Percentiles rank a stretch among this genome's conserved stretches.
These are phyloP conservation scores for Urophycis tenuis DNA, from an alignment of 2,797 vertebrate species.

Conservation along the genomic window DNA sequence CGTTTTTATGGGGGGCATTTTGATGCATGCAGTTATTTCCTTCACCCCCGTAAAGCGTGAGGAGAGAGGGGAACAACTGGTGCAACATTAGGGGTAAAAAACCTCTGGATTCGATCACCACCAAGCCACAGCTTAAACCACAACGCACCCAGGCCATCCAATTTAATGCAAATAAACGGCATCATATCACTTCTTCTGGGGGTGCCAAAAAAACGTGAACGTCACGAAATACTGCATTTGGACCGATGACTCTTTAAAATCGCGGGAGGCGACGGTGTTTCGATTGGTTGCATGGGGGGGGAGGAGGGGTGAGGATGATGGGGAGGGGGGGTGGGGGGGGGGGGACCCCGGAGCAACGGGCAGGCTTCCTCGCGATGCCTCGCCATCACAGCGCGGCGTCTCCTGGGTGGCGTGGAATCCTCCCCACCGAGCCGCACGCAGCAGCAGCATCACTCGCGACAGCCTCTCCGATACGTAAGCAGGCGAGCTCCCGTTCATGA, in stretches of 20 bases:
- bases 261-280: slow-evolving; percentile 5
- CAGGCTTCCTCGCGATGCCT: slow-evolving; percentile 8
- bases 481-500: not conserved
- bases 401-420: slow-evolving; percentile 59
- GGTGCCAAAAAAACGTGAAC: not conserved
- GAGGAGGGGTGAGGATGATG: not conserved
- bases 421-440: slow-evolving; percentile 37
- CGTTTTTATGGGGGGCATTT: not conserved
- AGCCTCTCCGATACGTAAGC: not conserved
- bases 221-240: too few relatives aligned
- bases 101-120: not conserved
- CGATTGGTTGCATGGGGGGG: not conserved
- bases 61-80: not conserved
- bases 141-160: not conserved
- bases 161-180: not conserved
- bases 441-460: not conserved
- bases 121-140: not conserved
- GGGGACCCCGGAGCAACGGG: slow-evolving; percentile 44
- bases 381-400: slow-evolving; percentile 40
- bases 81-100: not conserved
- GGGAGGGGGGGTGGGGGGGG: slow-evolving; percentile 44
- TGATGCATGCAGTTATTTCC: slow-evolving; percentile 20
- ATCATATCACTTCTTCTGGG: not conserved
- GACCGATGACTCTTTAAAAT: too few relatives aligned
- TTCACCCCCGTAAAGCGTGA: not conserved